These are phyloP conservation scores for Pangasius mekongensis DNA, from an alignment of 2,797 vertebrate genomes.

Conservation along the genomic window DNA sequence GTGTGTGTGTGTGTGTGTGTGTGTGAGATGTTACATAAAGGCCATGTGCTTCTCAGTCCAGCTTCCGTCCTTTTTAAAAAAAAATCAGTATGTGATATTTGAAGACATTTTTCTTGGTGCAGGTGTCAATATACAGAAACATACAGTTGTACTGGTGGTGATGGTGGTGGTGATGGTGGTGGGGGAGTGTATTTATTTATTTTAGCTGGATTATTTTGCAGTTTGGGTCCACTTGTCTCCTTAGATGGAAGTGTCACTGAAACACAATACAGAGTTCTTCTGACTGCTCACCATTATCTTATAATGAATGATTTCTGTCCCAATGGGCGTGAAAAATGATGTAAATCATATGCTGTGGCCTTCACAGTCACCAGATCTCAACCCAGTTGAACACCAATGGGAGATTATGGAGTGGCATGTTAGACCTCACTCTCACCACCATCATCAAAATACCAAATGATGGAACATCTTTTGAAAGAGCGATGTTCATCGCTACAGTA, in stretches of 20 bases:
- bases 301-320: background rate
- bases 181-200: too few species aligned
- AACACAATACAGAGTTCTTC: background rate
- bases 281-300: background rate
- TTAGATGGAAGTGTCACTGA: too few species aligned
- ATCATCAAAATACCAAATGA: background rate
- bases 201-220: background rate
- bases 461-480: background rate
- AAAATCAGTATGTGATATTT: background rate
- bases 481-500: background rate
- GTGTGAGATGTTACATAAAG: constrained; percentile 59
- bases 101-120: background rate
- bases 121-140: background rate
- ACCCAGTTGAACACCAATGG: background rate
- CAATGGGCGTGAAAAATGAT: background rate
- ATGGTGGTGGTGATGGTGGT: background rate
- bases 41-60: constrained; percentile 57
- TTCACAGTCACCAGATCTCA: background rate
- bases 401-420: background rate
- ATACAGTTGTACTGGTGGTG: background rate
- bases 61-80: constrained; percentile 13
- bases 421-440: background rate
- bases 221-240: background rate
- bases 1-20: constrained; percentile 6
- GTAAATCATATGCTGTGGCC: background rate